A percentile compares a stretch with the other conserved stretches of the same genome.
phyloP scores from a whole-genome alignment of 2,113 vertebrate species.

The Mesocricetus auratus region DNA sequence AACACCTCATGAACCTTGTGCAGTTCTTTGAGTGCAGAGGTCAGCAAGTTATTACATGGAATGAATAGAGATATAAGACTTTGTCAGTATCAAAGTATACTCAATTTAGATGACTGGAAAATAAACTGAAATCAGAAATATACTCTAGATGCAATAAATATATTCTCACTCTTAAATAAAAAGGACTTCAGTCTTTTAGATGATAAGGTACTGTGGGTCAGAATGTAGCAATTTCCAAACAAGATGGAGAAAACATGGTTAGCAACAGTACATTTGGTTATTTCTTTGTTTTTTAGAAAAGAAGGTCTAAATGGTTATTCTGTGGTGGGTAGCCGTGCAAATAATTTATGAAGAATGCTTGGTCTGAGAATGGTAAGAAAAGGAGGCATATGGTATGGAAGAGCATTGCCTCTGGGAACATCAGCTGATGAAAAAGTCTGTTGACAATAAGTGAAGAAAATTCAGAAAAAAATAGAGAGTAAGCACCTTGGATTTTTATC shows the following conservation, averaged over 20 bases:
- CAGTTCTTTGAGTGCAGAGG: background rate
- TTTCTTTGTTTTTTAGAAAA: background rate
- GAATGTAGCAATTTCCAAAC: background rate
- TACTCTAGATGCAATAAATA: background rate
- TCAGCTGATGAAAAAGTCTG: background rate
- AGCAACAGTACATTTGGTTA: background rate
- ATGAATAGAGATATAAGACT: background rate
- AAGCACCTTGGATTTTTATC: background rate
- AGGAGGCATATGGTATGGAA: background rate
- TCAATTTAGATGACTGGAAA: constrained; percentile 6
- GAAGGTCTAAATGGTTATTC: background rate
- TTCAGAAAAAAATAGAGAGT: background rate
- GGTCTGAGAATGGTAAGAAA: background rate
- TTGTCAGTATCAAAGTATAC: background rate
- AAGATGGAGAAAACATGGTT: background rate
- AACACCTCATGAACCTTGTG: no score
- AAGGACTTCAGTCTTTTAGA: background rate
- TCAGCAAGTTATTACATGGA: background rate
- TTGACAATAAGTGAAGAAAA: background rate
- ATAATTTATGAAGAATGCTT: background rate
- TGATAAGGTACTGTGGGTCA: background rate
- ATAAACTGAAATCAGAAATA: background rate
- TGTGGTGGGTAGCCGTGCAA: background rate
- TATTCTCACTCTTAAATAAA: background rate
- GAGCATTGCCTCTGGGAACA: background rate